Percentiles rank a stretch among this genome's conserved stretches.
These are phyloP conservation scores for Ahaetulla prasina DNA, from an alignment of 2,113 vertebrate species.

Conservation along the genomic window DNA sequence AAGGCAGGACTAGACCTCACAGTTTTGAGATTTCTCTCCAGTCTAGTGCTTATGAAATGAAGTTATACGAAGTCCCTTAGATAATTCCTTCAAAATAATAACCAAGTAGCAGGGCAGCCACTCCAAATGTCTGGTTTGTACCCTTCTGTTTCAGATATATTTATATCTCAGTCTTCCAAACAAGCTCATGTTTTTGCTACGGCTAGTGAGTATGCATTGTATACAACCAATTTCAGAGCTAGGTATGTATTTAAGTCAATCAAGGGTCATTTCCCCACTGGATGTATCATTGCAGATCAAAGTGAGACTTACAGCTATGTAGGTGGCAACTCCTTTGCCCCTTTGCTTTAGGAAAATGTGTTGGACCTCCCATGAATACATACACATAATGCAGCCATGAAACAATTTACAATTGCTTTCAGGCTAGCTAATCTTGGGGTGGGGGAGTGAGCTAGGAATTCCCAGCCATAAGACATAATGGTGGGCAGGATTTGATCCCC, in stretches of 20 bases:
- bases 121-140: neutral
- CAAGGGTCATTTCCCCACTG: neutral
- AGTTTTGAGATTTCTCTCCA: neutral
- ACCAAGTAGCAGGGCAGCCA: neutral
- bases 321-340: neutral
- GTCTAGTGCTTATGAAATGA: neutral
- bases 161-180: neutral
- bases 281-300: neutral
- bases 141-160: neutral
- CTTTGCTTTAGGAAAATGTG: neutral
- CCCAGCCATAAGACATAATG: accelerated
- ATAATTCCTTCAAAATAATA: neutral
- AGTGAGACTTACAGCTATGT: neutral
- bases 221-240: neutral
- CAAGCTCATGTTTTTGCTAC: neutral
- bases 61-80: neutral
- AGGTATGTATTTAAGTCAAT: neutral
- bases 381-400: neutral
- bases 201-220: neutral
- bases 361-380: neutral
- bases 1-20: neutral
- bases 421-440: neutral
- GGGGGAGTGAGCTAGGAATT: neutral
- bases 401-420: conserved; percentile 1
- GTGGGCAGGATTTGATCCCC: conserved; percentile 4